Percentiles rank a stretch among this genome's conserved stretches.
Evolutionary conservation across 1,140 invertebrate genomes (phyloP).

Genomic region (Psix sp.): DNA sequence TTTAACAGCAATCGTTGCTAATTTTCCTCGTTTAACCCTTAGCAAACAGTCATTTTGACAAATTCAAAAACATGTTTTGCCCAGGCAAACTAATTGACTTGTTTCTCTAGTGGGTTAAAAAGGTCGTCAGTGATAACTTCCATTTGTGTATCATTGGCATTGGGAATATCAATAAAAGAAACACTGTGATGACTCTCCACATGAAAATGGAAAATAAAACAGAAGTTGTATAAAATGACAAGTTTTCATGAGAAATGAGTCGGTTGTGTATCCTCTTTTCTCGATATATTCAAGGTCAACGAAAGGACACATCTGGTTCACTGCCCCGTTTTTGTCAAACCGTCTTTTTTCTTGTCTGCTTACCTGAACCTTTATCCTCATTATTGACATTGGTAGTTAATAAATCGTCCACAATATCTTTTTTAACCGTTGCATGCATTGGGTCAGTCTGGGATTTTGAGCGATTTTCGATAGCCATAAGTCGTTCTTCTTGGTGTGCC

Average conservation of each 20-base stretch:
- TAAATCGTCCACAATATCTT: neutral
- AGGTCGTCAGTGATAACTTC: neutral
- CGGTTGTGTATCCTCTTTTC: constrained; percentile 1
- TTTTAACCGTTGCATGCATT: neutral
- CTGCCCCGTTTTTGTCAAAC: neutral
- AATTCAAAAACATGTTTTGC: neutral
- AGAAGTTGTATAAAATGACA: neutral
- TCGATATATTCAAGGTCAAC: neutral
- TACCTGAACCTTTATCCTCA: neutral
- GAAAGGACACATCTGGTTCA: neutral
- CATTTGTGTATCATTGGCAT: neutral
- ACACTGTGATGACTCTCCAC: neutral
- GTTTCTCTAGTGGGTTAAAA: neutral
- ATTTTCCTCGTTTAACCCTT: neutral
- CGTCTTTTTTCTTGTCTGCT: neutral
- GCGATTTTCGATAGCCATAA: neutral
- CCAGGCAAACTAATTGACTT: neutral
- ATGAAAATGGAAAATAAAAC: neutral
- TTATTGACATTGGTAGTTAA: neutral
- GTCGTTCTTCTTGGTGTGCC: neutral
- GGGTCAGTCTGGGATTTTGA: neutral
- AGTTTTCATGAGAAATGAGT: neutral
- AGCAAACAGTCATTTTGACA: constrained; percentile 1
- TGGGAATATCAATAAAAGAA: neutral
- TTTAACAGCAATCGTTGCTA: neutral